Evolutionary conservation across 2,113 vertebrate genomes (phyloP).

Genomic region (Strigops habroptila): DNA sequence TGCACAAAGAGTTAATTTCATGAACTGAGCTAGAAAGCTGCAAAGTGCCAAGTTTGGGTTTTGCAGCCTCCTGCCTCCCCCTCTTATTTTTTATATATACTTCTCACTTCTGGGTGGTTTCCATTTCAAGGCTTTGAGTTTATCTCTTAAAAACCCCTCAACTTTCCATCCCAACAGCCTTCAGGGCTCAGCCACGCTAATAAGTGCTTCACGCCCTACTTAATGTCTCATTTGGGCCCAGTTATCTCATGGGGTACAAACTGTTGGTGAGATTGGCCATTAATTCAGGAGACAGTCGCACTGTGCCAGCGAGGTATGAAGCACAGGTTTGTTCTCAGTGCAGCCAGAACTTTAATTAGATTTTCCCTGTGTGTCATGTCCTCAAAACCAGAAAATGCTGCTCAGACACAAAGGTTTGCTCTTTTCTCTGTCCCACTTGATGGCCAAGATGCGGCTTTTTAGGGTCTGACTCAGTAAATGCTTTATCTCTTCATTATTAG

Average conservation of each 20-base stretch:
- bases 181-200: not conserved
- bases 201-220: not conserved
- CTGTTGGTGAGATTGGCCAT: not conserved
- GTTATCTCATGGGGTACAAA: not conserved
- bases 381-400: fast-evolving
- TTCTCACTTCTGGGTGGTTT: not conserved
- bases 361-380: not conserved
- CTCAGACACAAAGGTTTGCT: not conserved
- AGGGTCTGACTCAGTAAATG: not conserved
- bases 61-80: not conserved
- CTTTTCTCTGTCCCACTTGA: not conserved
- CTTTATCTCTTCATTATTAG: fast-evolving
- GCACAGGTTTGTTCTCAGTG: not conserved
- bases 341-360: not conserved
- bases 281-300: not conserved
- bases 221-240: not conserved
- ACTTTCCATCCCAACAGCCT: not conserved
- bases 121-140: not conserved
- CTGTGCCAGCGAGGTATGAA: not conserved
- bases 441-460: fast-evolving
- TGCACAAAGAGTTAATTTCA: not conserved
- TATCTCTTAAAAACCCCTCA: not conserved
- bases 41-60: not conserved
- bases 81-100: not conserved
- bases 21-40: not conserved